Conservation (phyloP, 2,797 vertebrate species). For the Catamblyrhynchus diadema region DNA sequence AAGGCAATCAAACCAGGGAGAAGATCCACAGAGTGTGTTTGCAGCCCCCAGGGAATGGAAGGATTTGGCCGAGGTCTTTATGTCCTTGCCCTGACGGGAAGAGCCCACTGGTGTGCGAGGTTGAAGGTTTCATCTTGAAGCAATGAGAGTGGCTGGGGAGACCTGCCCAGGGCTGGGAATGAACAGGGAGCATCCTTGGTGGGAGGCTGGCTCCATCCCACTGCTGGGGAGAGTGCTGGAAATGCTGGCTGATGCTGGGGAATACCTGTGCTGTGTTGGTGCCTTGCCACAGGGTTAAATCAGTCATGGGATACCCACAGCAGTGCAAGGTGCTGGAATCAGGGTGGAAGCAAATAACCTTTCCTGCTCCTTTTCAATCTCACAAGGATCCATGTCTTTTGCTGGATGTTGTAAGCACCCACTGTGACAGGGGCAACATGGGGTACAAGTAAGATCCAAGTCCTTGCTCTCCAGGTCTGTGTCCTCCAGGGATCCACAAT, state of each 20-base stretch:
- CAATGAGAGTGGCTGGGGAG: background rate
- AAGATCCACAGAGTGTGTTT: background rate
- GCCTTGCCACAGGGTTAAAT: background rate
- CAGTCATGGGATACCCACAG: background rate
- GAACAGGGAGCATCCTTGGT: background rate
- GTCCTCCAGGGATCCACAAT: background rate
- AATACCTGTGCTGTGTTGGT: background rate
- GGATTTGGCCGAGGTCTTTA: rapidly evolving
- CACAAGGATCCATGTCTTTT: background rate
- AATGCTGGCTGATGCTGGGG: background rate
- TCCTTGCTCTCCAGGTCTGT: background rate
- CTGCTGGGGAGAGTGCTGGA: background rate
- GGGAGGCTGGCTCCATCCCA: rapidly evolving
- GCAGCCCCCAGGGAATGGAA: background rate
- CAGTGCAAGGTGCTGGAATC: rapidly evolving
- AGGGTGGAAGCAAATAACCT: background rate
- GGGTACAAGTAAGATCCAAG: background rate
- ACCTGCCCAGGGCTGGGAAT: background rate
- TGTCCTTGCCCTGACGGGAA: background rate
- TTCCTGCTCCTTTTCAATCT: background rate
- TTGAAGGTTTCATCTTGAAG: background rate
- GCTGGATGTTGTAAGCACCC: background rate
- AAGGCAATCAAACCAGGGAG: background rate
- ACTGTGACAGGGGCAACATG: background rate
- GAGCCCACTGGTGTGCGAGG: background rate